These are phyloP conservation scores for Bombus turneri DNA, from an alignment of 1,140 invertebrate genomes.

Conservation along the genomic window DNA sequence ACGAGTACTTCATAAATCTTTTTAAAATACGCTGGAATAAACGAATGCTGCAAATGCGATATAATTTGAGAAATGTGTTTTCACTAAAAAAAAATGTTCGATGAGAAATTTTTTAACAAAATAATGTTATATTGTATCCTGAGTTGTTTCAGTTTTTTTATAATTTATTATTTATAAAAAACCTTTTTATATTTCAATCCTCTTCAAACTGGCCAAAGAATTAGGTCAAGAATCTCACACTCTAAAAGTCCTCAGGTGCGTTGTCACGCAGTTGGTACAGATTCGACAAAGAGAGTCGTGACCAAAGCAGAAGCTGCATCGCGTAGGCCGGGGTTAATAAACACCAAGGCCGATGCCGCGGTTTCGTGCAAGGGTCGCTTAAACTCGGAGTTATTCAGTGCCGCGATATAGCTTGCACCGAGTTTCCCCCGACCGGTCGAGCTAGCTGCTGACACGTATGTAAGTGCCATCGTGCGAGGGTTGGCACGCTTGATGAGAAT, in stretches of 20 bases:
- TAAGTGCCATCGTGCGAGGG: slow-evolving; percentile 62
- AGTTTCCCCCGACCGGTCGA: slow-evolving; percentile 57
- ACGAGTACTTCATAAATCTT: neutral
- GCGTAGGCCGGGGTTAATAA: slow-evolving; percentile 59
- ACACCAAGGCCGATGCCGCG: slow-evolving; percentile 44
- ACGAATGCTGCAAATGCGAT: no score
- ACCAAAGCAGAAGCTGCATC: slow-evolving; percentile 11
- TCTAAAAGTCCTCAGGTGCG: slow-evolving; percentile 18
- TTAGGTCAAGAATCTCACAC: slow-evolving; percentile 6
- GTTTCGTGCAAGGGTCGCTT: slow-evolving; percentile 44
- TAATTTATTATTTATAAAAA: no score
- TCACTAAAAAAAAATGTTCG: no score
- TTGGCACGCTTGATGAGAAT: slow-evolving; percentile 22
- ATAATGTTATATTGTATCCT: no score
- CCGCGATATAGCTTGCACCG: slow-evolving; percentile 66
- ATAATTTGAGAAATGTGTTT: no score
- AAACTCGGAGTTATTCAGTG: slow-evolving; percentile 63
- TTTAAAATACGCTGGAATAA: neutral
- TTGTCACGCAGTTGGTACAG: slow-evolving; percentile 10
- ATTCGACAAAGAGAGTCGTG: slow-evolving; percentile 23
- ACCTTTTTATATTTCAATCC: no score
- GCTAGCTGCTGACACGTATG: slow-evolving; percentile 62
- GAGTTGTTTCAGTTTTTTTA: no score
- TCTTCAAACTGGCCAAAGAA: neutral
- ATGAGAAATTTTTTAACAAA: no score